Percentiles rank a stretch among this genome's conserved stretches.
Evolutionary conservation across 37 sponge, comb jelly and placozoan species (phyloP).

Genomic region (Halichondria panicea): DNA sequence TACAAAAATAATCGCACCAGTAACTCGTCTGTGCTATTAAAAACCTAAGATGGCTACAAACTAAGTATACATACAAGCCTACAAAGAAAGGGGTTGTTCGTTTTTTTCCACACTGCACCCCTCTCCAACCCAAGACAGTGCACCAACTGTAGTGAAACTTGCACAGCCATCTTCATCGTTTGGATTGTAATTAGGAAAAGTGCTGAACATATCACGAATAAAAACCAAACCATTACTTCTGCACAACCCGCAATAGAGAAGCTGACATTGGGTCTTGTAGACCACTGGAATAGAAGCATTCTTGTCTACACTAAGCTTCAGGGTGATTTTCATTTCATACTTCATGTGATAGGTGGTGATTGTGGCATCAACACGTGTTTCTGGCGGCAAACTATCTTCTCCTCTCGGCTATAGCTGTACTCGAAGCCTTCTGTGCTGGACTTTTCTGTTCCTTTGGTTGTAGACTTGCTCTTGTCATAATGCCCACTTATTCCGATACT

Average conservation of each 20-base stretch:
- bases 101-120: neutral
- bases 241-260: neutral
- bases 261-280: constrained; percentile 5
- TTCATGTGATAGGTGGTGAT: constrained; percentile 13
- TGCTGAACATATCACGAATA: neutral
- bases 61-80: too few relatives aligned
- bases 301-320: neutral
- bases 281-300: neutral
- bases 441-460: neutral
- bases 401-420: constrained; percentile 1
- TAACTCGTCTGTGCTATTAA: too few relatives aligned
- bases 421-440: neutral
- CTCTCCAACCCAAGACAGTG: constrained; percentile 1
- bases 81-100: neutral
- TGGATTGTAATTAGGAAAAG: constrained; percentile 1
- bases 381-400: constrained; percentile 9
- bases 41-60: too few relatives aligned
- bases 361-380: neutral
- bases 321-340: constrained; percentile 3
- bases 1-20: too few relatives aligned
- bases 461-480: constrained; percentile 1
- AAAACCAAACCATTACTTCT: neutral
- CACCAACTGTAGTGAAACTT: neutral
- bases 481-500: neutral
- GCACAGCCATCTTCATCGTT: neutral